Conservation (phyloP, 2,113 vertebrate genomes). For the Budorcas taxicolor region DNA sequence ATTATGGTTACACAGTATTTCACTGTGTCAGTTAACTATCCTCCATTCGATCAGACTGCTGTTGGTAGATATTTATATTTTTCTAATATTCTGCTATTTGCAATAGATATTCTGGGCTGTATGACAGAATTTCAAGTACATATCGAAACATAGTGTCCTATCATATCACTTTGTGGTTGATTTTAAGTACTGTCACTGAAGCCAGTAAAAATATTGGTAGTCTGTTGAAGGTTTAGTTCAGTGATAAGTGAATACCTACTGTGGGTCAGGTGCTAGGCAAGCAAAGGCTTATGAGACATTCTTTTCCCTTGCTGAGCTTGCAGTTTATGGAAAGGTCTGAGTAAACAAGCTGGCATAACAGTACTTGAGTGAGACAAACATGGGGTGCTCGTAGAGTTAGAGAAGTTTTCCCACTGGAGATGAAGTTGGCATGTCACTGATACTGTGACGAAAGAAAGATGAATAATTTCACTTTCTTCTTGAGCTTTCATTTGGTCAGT, state of each 20-base stretch:
- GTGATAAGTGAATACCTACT: neutral
- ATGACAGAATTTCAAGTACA: neutral
- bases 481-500: neutral
- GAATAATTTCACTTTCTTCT: neutral
- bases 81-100: neutral
- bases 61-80: neutral
- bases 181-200: neutral
- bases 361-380: neutral
- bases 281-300: neutral
- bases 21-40: neutral
- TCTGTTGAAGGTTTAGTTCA: neutral
- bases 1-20: neutral
- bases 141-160: neutral
- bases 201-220: neutral
- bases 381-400: neutral
- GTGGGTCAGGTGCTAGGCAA: neutral
- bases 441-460: neutral
- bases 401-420: neutral
- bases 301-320: neutral
- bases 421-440: neutral
- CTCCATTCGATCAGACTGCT: neutral
- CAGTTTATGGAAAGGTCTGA: rapidly evolving
- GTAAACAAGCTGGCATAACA: neutral
- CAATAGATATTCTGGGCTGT: neutral
- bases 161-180: neutral